Percentiles rank a stretch among this genome's conserved stretches.
phyloP scores from a whole-genome alignment of 2,888 invertebrate genomes.

The Leptogaster cylindrica region DNA sequence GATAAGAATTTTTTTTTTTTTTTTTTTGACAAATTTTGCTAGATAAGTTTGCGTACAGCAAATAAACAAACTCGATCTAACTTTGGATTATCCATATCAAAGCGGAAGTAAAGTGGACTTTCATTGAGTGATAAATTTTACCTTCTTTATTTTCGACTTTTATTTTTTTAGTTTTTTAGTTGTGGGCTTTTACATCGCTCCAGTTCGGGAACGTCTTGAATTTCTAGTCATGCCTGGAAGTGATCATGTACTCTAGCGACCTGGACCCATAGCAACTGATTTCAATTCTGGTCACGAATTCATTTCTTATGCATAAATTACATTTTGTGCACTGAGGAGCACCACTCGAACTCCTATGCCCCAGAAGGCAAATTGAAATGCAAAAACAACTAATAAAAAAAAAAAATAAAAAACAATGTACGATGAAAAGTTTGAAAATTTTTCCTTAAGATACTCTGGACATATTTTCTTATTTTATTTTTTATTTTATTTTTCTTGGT shows the following conservation, averaged over 20 bases:
- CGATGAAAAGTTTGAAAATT: not conserved
- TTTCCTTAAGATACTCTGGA: too few species aligned
- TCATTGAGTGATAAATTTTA: conserved; percentile 31
- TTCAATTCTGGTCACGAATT: conserved; percentile 45
- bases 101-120: conserved; percentile 15
- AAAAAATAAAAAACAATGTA: conserved; percentile 4
- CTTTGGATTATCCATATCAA: conserved; percentile 37
- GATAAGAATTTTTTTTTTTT: too few species aligned
- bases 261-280: not conserved
- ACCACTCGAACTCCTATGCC: conserved; percentile 17
- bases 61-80: too few species aligned
- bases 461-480: too few species aligned
- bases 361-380: conserved; percentile 36
- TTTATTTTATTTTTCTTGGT: too few species aligned
- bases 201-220: conserved; percentile 22
- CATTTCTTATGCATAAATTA: conserved; percentile 47
- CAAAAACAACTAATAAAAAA: conserved; percentile 1
- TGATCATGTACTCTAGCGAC: conserved; percentile 25
- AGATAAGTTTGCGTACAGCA: too few species aligned
- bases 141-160: too few species aligned
- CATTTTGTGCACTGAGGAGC: conserved; percentile 42
- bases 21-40: too few species aligned
- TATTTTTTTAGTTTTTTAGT: too few species aligned
- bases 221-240: conserved; percentile 31
- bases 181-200: conserved; percentile 3